Evolutionary conservation across 1,140 invertebrate genomes (phyloP).

Genomic region (Drosophila kanapiae): DNA sequence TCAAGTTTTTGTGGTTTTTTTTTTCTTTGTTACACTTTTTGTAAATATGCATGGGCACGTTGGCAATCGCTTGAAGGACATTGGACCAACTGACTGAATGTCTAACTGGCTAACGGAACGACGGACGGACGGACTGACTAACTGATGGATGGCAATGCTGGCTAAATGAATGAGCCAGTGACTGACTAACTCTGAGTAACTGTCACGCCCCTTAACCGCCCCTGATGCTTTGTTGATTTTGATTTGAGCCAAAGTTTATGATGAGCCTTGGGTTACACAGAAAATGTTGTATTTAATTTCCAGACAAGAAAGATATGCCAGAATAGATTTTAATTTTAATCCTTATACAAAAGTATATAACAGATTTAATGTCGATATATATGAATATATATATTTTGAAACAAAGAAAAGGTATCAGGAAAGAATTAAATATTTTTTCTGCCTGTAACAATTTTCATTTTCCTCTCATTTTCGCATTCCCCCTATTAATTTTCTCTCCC

Average conservation of each 20-base stretch:
- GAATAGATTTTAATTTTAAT: background rate
- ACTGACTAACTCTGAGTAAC: conserved; percentile 35
- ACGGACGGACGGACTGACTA: conserved; percentile 2
- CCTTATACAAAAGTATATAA: background rate
- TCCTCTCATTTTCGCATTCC: background rate
- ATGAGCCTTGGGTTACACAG: conserved; percentile 10
- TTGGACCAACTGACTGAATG: conserved; percentile 42
- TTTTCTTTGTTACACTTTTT: conserved; percentile 31
- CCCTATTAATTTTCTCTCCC: background rate
- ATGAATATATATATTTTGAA: background rate
- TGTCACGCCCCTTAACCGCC: conserved; percentile 18
- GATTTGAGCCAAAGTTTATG: conserved; percentile 52
- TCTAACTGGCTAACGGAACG: conserved; percentile 22
- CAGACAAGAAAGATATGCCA: background rate
- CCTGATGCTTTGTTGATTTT: conserved; percentile 58
- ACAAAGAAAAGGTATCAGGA: background rate
- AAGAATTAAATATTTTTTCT: background rate
- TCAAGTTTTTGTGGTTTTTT: conserved; percentile 6
- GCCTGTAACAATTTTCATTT: background rate
- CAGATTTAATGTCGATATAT: background rate
- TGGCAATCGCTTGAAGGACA: conserved; percentile 69
- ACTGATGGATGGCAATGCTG: conserved; percentile 28
- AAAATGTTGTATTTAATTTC: background rate
- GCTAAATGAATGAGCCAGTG: conserved; percentile 39
- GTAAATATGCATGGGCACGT: conserved; percentile 76